Conservation (phyloP, 1,140 invertebrate genomes). For the Drosophila guanche region DNA sequence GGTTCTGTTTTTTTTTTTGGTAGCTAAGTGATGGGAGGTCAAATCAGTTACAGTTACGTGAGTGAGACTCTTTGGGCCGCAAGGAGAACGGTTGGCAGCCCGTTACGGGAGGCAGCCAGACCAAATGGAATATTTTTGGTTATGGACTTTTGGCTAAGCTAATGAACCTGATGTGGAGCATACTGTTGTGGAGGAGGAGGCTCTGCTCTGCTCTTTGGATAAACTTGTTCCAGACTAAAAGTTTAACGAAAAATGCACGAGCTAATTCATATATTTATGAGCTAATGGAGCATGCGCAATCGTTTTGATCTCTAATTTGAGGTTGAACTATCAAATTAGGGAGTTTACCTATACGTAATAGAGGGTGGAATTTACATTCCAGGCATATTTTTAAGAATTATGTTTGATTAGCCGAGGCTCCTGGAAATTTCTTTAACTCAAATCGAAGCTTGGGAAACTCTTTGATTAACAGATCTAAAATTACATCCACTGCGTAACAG, state of each 20-base stretch:
- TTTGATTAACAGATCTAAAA: too few relatives aligned
- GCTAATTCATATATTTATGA: slow-evolving; percentile 29
- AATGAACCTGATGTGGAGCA: slow-evolving; percentile 50
- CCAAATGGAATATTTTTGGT: slow-evolving; percentile 42
- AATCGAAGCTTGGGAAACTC: too few relatives aligned
- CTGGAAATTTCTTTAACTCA: too few relatives aligned
- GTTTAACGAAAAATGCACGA: slow-evolving; percentile 15
- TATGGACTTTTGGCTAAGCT: slow-evolving; percentile 16
- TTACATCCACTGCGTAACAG: too few relatives aligned
- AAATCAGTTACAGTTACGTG: slow-evolving; percentile 62
- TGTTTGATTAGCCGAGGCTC: too few relatives aligned
- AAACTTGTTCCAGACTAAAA: slow-evolving; percentile 1
- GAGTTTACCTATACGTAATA: too few relatives aligned
- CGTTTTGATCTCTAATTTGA: not conserved
- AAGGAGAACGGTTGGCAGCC: slow-evolving; percentile 43
- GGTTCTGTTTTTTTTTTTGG: slow-evolving; percentile 48
- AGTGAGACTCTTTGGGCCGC: slow-evolving; percentile 27
- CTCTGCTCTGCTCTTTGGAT: too few relatives aligned
- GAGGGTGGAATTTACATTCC: slow-evolving; percentile 17
- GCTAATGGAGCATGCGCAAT: slow-evolving; percentile 36
- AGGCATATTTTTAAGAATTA: too few relatives aligned
- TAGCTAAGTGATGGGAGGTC: slow-evolving; percentile 60
- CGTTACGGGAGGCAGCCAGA: slow-evolving; percentile 38
- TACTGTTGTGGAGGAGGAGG: not conserved
- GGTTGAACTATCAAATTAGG: too few relatives aligned